Conservation (phyloP, 2,888 invertebrate genomes). For the Cyclophora punctaria region DNA sequence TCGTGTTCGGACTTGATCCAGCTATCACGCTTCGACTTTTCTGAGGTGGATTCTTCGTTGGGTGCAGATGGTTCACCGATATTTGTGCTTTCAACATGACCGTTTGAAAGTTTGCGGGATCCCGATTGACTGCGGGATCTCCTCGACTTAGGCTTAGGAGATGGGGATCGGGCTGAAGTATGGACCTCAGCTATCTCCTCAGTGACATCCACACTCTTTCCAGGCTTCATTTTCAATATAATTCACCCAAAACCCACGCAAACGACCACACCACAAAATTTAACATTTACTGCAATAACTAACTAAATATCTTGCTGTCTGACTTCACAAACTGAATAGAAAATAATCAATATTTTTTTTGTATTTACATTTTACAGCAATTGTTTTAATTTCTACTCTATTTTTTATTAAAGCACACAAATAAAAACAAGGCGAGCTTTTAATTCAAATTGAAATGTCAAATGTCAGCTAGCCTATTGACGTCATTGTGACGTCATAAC, state of each 20-base stretch:
- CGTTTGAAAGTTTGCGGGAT: constrained; percentile 60
- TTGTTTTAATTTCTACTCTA: too few relatives aligned
- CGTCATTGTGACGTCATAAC: constrained; percentile 58
- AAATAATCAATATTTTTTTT: constrained; percentile 11
- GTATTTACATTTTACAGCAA: constrained; percentile 2
- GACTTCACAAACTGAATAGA: too few relatives aligned
- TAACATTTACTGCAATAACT: constrained; percentile 3
- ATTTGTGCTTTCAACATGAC: constrained; percentile 36
- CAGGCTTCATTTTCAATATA: constrained; percentile 52
- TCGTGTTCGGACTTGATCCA: constrained; percentile 71
- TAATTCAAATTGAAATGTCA: constrained; percentile 28
- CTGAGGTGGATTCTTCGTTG: constrained; percentile 32
- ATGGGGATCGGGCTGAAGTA: constrained; percentile 54
- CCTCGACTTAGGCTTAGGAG: constrained; percentile 51
- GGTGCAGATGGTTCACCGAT: constrained; percentile 20
- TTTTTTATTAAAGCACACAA: constrained; percentile 6
- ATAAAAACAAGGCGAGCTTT: constrained; percentile 23
- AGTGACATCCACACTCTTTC: constrained; percentile 48
- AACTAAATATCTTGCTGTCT: too few relatives aligned
- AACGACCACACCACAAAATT: constrained; percentile 8
- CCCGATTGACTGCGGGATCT: constrained; percentile 49
- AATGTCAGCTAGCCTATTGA: constrained; percentile 41
- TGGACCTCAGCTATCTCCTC: constrained; percentile 68
- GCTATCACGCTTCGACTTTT: constrained; percentile 59
- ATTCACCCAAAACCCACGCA: constrained; percentile 24